These are phyloP conservation scores for Silurus lanzhouensis DNA, from an alignment of 2,797 vertebrate species.

Conservation along the genomic window DNA sequence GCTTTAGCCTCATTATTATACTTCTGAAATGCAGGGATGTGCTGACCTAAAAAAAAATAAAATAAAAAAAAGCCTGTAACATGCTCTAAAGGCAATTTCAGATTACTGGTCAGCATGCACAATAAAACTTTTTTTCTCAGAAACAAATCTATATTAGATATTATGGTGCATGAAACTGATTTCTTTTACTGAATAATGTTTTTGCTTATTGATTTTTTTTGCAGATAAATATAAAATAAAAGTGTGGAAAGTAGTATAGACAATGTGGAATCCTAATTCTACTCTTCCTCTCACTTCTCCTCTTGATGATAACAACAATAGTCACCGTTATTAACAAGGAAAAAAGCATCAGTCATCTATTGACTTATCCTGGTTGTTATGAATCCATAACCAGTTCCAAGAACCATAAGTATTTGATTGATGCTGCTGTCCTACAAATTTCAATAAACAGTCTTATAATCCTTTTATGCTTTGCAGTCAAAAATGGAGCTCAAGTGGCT, in stretches of 20 bases:
- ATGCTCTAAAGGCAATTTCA: background rate
- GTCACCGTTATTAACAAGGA: background rate
- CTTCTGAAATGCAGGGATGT: background rate
- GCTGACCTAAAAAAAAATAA: background rate
- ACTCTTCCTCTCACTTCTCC: background rate
- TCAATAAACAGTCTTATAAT: constrained; percentile 8
- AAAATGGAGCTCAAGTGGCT: constrained; percentile 24
- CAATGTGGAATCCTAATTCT: background rate
- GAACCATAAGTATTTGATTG: background rate
- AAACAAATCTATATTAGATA: background rate
- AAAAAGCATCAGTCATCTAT: too few species aligned
- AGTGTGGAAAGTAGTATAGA: background rate
- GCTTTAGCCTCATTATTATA: background rate
- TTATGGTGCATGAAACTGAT: background rate
- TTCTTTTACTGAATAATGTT: background rate
- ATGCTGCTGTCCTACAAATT: background rate
- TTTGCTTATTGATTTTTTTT: background rate
- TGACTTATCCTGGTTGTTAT: background rate
- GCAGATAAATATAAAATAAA: background rate
- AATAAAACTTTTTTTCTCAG: background rate
- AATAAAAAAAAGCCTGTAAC: background rate
- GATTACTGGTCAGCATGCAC: background rate
- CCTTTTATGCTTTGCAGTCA: constrained; percentile 14
- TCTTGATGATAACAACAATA: background rate
- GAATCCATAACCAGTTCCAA: background rate